Conservation (phyloP, 2,113 vertebrate genomes). For the Hyperopisus bebe region DNA sequence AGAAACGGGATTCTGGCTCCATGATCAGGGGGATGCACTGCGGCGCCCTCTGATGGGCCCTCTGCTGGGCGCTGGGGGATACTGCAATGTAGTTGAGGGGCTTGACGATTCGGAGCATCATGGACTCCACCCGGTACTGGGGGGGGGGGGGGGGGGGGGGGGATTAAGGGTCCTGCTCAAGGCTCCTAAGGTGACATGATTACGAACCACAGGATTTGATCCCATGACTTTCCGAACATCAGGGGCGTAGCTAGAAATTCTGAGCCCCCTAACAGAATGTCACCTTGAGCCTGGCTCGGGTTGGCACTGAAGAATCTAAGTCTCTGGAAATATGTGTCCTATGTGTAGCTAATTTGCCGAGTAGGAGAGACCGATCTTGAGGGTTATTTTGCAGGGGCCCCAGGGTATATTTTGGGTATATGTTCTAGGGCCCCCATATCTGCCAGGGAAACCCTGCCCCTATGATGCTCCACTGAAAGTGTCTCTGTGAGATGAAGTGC, state of each 20-base stretch:
- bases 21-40: slow-evolving; percentile 88
- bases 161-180: neutral
- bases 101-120: slow-evolving; percentile 96
- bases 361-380: neutral
- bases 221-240: neutral
- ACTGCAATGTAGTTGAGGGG: slow-evolving; percentile 93
- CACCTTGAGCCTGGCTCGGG: neutral
- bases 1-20: slow-evolving; percentile 96
- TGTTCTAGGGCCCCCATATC: neutral
- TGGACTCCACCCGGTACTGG: slow-evolving; percentile 97
- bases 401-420: neutral
- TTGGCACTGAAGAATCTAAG: neutral
- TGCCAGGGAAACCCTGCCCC: neutral
- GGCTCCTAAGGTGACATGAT: neutral
- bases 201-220: neutral
- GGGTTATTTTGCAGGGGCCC: neutral
- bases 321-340: neutral
- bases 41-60: slow-evolving; percentile 85
- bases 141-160: no score
- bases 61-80: slow-evolving; percentile 81
- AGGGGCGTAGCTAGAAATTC: neutral
- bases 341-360: neutral
- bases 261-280: neutral
- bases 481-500: neutral
- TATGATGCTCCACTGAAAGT: neutral